Percentiles rank a stretch among this genome's conserved stretches.
These are phyloP conservation scores for Eupithecia subumbrata DNA, from an alignment of 2,888 invertebrate genomes.

Conservation along the genomic window DNA sequence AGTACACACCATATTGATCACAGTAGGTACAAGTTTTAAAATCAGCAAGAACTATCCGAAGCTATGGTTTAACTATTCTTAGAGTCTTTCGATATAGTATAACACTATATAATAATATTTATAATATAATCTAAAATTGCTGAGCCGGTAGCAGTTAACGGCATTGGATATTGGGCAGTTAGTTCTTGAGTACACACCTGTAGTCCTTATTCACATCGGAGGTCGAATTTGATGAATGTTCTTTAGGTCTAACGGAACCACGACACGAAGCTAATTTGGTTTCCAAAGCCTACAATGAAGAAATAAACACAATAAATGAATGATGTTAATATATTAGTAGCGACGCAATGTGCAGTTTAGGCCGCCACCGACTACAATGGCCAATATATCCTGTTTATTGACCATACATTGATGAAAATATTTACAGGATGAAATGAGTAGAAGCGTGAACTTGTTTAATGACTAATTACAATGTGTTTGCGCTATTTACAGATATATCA, in stretches of 20 bases:
- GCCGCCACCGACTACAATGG: constrained; percentile 55
- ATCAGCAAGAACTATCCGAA: constrained; percentile 57
- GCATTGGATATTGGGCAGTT: constrained; percentile 43
- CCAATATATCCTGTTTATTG: too few species aligned
- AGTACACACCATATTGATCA: constrained; percentile 79
- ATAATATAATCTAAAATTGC: constrained; percentile 46
- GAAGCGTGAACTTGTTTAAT: constrained; percentile 11
- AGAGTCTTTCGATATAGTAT: constrained; percentile 54
- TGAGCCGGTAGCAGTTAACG: constrained; percentile 39
- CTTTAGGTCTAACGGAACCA: constrained; percentile 83
- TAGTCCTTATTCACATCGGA: constrained; percentile 83
- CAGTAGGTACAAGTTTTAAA: constrained; percentile 63
- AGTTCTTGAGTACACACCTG: constrained; percentile 84
- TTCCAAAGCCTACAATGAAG: constrained; percentile 87
- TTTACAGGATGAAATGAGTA: constrained; percentile 31
- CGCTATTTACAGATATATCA: not conserved
- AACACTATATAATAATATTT: constrained; percentile 56
- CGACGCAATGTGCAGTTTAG: constrained; percentile 58
- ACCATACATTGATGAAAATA: too few species aligned
- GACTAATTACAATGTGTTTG: not conserved
- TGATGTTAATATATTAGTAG: constrained; percentile 81
- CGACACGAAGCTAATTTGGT: constrained; percentile 87
- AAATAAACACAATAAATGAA: constrained; percentile 80
- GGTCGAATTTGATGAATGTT: constrained; percentile 79
- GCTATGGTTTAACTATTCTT: constrained; percentile 53